These are phyloP conservation scores for Noctua fimbriata DNA, from an alignment of 2,888 invertebrate species.

Conservation along the genomic window DNA sequence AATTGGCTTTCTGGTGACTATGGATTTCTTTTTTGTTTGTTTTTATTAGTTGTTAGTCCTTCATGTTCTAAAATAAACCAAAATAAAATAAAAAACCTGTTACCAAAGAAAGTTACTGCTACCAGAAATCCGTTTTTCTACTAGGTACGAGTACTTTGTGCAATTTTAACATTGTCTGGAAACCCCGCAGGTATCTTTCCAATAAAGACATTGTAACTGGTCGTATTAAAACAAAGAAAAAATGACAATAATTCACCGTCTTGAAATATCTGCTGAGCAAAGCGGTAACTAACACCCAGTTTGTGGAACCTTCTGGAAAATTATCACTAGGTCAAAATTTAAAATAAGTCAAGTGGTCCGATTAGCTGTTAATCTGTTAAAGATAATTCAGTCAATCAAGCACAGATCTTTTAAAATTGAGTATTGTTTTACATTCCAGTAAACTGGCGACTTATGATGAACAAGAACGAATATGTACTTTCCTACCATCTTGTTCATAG, in stretches of 20 bases:
- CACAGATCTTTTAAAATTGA: neutral
- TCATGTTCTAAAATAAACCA: no score
- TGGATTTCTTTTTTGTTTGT: no score
- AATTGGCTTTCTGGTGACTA: no score
- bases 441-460: neutral
- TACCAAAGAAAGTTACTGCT: neutral
- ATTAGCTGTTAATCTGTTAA: neutral
- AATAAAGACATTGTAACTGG: neutral
- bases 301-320: neutral
- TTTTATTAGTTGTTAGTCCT: no score
- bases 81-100: neutral
- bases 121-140: neutral
- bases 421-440: neutral
- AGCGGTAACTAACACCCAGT: no score
- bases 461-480: neutral
- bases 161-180: neutral
- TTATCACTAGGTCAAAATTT: neutral
- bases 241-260: neutral
- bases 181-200: slow-evolving; percentile 10
- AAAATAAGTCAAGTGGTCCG: neutral
- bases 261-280: neutral
- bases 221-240: neutral
- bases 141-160: neutral
- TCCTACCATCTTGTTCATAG: neutral
- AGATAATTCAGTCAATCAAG: neutral